Conservation (phyloP, 1,140 invertebrate genomes). For the Schlechtendalia chinensis region DNA sequence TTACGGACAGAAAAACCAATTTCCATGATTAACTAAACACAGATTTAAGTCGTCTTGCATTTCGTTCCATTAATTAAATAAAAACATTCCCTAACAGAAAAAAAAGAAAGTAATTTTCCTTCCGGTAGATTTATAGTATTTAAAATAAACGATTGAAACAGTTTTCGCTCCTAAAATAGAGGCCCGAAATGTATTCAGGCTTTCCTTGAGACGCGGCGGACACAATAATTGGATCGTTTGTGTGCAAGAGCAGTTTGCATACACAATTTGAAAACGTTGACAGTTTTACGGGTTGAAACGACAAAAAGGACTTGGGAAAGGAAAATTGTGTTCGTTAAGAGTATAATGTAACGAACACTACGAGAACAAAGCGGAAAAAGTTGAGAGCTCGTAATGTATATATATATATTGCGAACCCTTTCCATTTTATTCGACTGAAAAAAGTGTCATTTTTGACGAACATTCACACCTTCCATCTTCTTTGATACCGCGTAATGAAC, state of each 20-base stretch:
- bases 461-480: too few species aligned
- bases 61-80: conserved; percentile 10
- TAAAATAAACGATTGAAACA: neutral
- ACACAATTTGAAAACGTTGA: conserved; percentile 13
- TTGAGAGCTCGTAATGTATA: neutral
- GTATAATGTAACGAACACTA: neutral
- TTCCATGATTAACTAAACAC: neutral
- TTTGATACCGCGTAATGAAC: too few species aligned
- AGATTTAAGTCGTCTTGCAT: neutral
- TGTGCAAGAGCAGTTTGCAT: conserved; percentile 26
- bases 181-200: neutral
- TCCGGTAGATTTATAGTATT: neutral
- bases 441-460: too few species aligned
- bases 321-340: conserved; percentile 3
- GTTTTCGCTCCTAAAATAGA: conserved; percentile 3
- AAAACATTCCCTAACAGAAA: neutral
- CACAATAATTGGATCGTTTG: conserved; percentile 30
- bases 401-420: neutral
- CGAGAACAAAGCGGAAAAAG: neutral
- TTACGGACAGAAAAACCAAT: neutral
- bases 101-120: neutral
- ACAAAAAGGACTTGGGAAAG: neutral
- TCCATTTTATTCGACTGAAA: too few species aligned
- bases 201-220: neutral
- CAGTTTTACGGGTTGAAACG: conserved; percentile 15